These are phyloP conservation scores for Odontomachus brunneus DNA, from an alignment of 1,140 invertebrate species.

Conservation along the genomic window DNA sequence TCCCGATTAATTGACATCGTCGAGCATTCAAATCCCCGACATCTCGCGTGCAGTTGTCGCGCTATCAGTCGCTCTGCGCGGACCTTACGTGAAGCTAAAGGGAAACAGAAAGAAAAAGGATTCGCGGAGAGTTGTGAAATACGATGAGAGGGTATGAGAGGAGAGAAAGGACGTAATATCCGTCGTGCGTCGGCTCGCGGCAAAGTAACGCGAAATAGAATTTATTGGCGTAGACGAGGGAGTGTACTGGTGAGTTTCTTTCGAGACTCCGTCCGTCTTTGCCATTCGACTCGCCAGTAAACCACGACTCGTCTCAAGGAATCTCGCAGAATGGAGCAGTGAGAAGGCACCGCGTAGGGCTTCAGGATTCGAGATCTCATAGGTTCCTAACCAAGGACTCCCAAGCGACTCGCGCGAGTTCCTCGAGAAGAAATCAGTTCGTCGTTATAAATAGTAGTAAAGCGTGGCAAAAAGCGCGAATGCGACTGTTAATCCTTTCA, in stretches of 20 bases:
- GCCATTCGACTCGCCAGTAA: constrained; percentile 81
- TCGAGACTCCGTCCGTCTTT: constrained; percentile 69
- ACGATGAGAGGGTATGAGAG: background rate
- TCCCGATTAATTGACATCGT: no score
- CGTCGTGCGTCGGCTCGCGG: constrained; percentile 61
- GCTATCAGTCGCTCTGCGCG: background rate
- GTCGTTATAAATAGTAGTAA: background rate
- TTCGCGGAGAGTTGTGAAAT: constrained; percentile 21
- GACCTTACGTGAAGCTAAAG: background rate
- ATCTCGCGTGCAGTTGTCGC: background rate
- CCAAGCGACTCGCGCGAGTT: no score
- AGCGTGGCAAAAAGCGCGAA: background rate
- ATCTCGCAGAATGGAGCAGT: constrained; percentile 30
- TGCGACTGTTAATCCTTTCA: no score
- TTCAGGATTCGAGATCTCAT: no score
- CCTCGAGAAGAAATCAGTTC: background rate
- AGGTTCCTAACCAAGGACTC: no score
- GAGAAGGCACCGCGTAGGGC: background rate
- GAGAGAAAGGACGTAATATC: constrained; percentile 37
- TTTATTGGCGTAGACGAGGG: constrained; percentile 66
- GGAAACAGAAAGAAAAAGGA: background rate
- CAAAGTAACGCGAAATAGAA: constrained; percentile 66
- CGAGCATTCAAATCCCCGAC: constrained; percentile 41
- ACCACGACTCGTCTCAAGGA: constrained; percentile 73
- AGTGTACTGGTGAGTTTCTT: constrained; percentile 69